Percentiles rank a stretch among this genome's conserved stretches.
Conservation (phyloP, 2,797 vertebrate genomes). For the Gila robusta region DNA sequence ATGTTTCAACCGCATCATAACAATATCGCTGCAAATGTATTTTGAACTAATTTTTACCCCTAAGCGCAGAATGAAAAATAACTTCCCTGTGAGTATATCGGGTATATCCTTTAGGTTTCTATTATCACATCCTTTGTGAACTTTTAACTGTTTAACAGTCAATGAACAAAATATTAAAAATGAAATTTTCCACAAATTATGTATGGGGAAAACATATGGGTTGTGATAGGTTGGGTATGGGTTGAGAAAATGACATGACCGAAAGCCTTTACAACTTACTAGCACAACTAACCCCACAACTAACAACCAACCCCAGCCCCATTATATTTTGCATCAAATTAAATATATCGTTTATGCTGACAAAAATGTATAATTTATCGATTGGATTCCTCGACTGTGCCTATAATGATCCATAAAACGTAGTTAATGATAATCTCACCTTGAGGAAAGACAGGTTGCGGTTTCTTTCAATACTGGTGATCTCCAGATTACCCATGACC, state of each 20-base stretch:
- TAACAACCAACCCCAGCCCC: too few relatives aligned
- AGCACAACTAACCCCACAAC: neutral
- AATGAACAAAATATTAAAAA: neutral
- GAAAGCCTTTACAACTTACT: neutral
- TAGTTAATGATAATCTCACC: slow-evolving; percentile 74
- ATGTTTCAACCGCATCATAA: too few relatives aligned
- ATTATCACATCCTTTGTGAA: neutral
- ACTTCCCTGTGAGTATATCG: too few relatives aligned
- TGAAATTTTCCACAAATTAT: neutral
- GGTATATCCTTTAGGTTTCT: neutral
- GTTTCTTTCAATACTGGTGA: slow-evolving; percentile 95
- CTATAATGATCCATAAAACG: neutral
- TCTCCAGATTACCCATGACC: slow-evolving; percentile 98
- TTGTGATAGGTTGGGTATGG: neutral
- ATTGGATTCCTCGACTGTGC: neutral
- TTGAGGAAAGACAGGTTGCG: slow-evolving; percentile 95
- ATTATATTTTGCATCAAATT: neutral
- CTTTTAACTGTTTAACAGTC: neutral
- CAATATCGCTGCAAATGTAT: too few relatives aligned
- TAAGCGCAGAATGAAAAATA: too few relatives aligned
- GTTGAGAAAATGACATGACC: neutral
- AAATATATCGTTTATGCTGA: neutral
- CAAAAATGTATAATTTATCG: neutral
- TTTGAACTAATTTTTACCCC: too few relatives aligned
- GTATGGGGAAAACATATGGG: neutral